Percentiles rank a stretch among this genome's conserved stretches.
phyloP scores from a whole-genome alignment of 2,113 vertebrate species.

The Hiodon tergisus region DNA sequence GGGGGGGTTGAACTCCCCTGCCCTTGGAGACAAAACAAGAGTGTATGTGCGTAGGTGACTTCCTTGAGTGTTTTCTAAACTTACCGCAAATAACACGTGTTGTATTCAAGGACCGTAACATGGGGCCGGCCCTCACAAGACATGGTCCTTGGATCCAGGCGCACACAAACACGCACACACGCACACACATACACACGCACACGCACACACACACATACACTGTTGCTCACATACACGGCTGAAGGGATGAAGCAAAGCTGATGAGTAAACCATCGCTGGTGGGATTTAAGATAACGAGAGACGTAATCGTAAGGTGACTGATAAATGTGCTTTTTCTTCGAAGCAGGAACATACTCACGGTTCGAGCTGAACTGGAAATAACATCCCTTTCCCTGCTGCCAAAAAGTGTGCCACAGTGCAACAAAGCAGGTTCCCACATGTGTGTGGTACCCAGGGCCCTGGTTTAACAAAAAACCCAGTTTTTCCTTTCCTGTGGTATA shows the following conservation, averaged over 20 bases:
- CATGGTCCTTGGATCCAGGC: background rate
- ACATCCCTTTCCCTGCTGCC: too few relatives aligned
- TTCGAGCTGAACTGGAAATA: too few relatives aligned
- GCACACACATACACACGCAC: background rate
- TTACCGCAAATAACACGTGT: constrained; percentile 4
- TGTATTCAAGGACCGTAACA: constrained; percentile 1
- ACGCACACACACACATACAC: background rate
- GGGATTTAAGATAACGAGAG: too few relatives aligned
- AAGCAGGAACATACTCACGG: too few relatives aligned
- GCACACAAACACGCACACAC: background rate
- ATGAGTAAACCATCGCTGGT: too few relatives aligned
- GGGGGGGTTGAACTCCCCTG: constrained; percentile 26
- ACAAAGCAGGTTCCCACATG: constrained; percentile 47
- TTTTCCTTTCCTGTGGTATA: constrained; percentile 38
- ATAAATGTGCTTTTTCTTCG: too few relatives aligned
- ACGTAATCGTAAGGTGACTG: too few relatives aligned
- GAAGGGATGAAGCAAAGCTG: too few relatives aligned
- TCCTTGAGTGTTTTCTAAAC: background rate
- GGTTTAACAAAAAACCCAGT: constrained; percentile 18
- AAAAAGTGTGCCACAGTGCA: constrained; percentile 14
- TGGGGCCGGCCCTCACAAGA: background rate
- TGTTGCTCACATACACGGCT: background rate
- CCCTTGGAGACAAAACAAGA: background rate
- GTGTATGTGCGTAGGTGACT: background rate
- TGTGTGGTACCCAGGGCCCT: constrained; percentile 40